Percentiles rank a stretch among this genome's conserved stretches.
These are phyloP conservation scores for Noctua pronuba DNA, from an alignment of 2,888 invertebrate genomes.

Conservation along the genomic window DNA sequence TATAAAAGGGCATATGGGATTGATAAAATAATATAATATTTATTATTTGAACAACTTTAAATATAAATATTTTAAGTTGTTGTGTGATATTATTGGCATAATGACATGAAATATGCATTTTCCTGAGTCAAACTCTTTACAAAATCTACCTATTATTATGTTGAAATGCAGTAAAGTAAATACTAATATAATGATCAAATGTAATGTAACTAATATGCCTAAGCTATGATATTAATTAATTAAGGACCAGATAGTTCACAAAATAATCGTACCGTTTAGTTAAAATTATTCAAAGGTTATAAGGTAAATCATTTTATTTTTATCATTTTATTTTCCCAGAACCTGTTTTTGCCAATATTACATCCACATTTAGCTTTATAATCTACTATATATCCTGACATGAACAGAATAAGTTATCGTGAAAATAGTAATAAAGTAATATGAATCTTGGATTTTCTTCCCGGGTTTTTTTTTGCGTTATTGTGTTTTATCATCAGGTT, in stretches of 20 bases:
- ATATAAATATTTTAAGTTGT: no score
- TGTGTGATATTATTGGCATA: not conserved
- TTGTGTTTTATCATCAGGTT: not conserved
- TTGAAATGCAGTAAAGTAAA: not conserved
- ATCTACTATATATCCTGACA: not conserved
- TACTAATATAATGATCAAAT: not conserved
- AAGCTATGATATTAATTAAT: not conserved
- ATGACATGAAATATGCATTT: not conserved
- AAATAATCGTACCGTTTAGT: not conserved
- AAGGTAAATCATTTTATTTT: no score
- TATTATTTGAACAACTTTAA: conserved; percentile 1
- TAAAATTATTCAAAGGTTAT: conserved; percentile 2
- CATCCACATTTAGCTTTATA: not conserved
- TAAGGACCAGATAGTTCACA: not conserved
- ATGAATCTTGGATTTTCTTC: not conserved
- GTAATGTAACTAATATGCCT: not conserved
- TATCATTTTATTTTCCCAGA: conserved; percentile 5
- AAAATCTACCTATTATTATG: not conserved
- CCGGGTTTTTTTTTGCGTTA: not conserved
- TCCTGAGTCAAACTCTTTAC: not conserved
- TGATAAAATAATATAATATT: not conserved
- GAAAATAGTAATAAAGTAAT: not conserved
- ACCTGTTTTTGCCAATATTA: not conserved
- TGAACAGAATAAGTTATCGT: not conserved
- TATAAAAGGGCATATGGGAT: not conserved